Base-by-base conservation (phyloP, 1,140 invertebrate genomes). In the Drusus annulatus region DNA sequence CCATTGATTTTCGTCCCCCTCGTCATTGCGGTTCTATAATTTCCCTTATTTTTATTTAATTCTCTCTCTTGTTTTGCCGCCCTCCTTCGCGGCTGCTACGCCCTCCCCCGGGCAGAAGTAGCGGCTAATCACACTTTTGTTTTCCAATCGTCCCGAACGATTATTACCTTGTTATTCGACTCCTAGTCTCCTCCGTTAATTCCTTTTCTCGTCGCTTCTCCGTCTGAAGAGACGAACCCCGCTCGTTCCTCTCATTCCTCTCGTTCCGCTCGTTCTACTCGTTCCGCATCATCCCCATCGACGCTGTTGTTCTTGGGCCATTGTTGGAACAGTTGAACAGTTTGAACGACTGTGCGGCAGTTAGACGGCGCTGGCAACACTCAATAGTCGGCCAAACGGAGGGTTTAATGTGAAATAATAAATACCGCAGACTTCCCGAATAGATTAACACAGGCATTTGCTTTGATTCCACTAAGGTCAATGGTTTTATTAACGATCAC, bases 111-210 rank as follows among this genome's bases (percentile, higher is more conserved):
- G 8, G 31, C 31, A 36, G 31, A 36, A 36, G 31, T 36, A 36
- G 69, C 54, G 80, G 52, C 76, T 90, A 90, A 90, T 90, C 89
- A 89, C 88, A 90, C 86, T 90, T 89, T 90, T 90, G 89, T 90
- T 90, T 90, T 90, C 89, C 89, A 89, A 90, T 90, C 88, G 88
- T 86, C 86, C 86, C 86, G 89, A 90, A 90, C 89, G 89, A 89
- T 90, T 90, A 90, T 90, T 90, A 88, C 88, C 88, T 86, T 90
- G 88, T 89, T 89, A 89, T 90, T 89, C 86, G 86, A 86, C 85
- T 83, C 76, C 73, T n/a, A 75, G 25, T 68, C 76, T 77, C 76
- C 76, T 77, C 75, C 75, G 63, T 76, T 65, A 65, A 63, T 77
- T 77, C 76, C 50, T 65, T 36, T 36, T 36, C 31, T 36, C 31